Base-by-base conservation (phyloP, 2,113 vertebrate genomes). In the Nothoprocta pentlandii region DNA sequence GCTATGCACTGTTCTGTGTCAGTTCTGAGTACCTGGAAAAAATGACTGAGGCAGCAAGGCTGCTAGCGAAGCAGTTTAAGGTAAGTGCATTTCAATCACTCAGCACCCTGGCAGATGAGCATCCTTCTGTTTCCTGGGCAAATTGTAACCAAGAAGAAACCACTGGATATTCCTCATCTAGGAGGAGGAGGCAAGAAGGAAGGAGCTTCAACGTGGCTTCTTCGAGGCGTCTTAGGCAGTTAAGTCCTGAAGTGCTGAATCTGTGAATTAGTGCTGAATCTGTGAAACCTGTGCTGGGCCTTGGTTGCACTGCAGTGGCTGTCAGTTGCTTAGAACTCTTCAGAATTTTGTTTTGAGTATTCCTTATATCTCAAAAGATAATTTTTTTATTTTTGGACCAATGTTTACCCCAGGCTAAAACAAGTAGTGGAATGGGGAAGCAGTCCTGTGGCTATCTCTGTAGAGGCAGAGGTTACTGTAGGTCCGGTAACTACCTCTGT, bases 341-440 rank as follows among this genome's bases (percentile, higher is more conserved):
- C 2, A 54, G 20, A 41, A 85, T 36, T 1, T 30, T 42, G 30
- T 79, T 62, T 22, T 63, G 17, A 8, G 67, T 13, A 46, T 67
- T 7, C 7, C 8, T 46, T 59, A 7, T 70, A 1, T 80, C 13
- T 70, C 23, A 70, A 0, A 32, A 1, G 0, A 4, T 56, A 25
- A 71, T 0, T 62, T 70, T n/a, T 41, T 30, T 66, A 1, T 22
- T 25, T 0, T 0, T 80, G 39, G 26, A 87, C 12, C 68, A 79
- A 54, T 2, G 1, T 76, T 68, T 62, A 61, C 21, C 7, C 3
- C 39, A 30, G 47, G 41, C 53, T 79, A 39, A 84, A 92, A 56
- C 32, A 53, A 64, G 47, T 49, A 21, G 11, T 49, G 21, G 12
- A 20, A 44, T 0, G 0, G 71, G 69, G 26, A 15, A 16, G 14